A percentile compares a stretch with the other conserved stretches of the same genome.
Conservation (phyloP, 2,888 invertebrate species). For the Rhagonycha lutea region DNA sequence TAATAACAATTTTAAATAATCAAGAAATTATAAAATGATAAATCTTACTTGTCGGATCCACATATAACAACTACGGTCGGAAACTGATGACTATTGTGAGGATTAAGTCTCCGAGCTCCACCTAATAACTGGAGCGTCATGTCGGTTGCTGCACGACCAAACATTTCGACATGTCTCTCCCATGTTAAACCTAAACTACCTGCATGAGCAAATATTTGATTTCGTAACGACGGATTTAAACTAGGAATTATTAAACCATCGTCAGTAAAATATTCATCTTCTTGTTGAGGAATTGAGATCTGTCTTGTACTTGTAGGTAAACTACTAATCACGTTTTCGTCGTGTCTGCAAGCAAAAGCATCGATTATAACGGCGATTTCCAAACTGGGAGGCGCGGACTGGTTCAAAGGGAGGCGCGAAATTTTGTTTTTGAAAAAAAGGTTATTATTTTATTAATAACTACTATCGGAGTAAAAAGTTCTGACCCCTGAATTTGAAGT, state of each 20-base stretch:
- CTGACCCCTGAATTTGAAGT: no score
- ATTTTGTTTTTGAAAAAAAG: no score
- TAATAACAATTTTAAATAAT: neutral
- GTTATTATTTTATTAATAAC: no score
- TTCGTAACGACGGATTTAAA: conserved; percentile 68
- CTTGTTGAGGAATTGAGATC: conserved; percentile 71
- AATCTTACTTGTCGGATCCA: conserved; percentile 64
- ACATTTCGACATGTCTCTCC: conserved; percentile 72
- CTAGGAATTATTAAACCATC: conserved; percentile 81
- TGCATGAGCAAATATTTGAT: conserved; percentile 70
- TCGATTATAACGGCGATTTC: neutral
- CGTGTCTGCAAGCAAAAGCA: conserved; percentile 67
- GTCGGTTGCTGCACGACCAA: conserved; percentile 84
- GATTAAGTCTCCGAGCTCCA: conserved; percentile 81
- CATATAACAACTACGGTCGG: conserved; percentile 79
- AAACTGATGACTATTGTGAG: conserved; percentile 86
- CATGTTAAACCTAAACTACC: conserved; percentile 68
- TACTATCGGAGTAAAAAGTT: no score
- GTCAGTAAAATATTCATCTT: conserved; percentile 76
- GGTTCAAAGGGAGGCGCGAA: no score
- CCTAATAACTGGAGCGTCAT: conserved; percentile 82
- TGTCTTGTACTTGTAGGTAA: conserved; percentile 68
- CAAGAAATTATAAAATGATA: neutral
- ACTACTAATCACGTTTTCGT: conserved; percentile 80
- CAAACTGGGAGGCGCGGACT: no score